Evolutionary conservation across 2,797 vertebrate species (phyloP).

Genomic region (Gambelia wislizenii): DNA sequence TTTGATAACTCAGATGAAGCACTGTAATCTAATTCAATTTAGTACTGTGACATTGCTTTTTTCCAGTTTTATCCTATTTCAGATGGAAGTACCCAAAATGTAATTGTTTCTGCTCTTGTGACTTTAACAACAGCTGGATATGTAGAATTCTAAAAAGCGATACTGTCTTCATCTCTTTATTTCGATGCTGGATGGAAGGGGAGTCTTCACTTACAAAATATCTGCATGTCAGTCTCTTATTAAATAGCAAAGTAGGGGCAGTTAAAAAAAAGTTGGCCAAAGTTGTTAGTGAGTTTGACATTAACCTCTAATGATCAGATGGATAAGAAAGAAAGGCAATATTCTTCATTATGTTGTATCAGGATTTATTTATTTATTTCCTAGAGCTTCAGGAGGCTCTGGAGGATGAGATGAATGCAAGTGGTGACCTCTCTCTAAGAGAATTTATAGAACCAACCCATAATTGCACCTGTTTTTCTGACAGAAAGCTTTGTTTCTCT

Average conservation of each 20-base stretch:
- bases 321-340: not conserved
- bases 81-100: not conserved
- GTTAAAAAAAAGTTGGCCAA: not conserved
- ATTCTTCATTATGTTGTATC: not conserved
- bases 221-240: not conserved
- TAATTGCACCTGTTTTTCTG: not conserved
- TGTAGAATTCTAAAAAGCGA: not conserved
- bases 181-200: not conserved
- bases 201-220: not conserved
- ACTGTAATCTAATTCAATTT: not conserved
- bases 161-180: not conserved
- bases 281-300: not conserved
- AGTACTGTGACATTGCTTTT: not conserved
- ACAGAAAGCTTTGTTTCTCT: not conserved
- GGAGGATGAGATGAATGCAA: not conserved
- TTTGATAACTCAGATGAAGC: constrained; percentile 15
- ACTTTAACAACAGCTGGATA: not conserved
- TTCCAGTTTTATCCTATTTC: not conserved
- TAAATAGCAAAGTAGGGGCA: not conserved
- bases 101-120: not conserved
- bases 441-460: not conserved
- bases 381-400: not conserved
- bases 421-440: not conserved
- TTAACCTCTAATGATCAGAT: not conserved
- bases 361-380: not conserved